Conservation (phyloP, 2,113 vertebrate species). For the Peromyscus leucopus region DNA sequence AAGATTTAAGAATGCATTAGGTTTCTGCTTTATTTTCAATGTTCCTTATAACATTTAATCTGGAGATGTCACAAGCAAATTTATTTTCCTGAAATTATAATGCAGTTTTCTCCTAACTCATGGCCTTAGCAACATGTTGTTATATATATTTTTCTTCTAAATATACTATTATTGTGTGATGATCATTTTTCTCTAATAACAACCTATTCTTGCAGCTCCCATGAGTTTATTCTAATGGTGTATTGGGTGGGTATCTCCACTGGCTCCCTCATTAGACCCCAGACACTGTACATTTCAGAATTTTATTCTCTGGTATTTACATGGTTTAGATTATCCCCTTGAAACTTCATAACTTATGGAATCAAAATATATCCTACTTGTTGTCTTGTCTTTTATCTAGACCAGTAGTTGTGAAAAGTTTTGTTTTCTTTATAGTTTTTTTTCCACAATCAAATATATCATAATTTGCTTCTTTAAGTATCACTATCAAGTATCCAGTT, state of each 20-base stretch:
- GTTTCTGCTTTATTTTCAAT: not conserved
- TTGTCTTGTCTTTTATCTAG: not conserved
- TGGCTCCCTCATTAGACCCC: not conserved
- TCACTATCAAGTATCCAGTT: not conserved
- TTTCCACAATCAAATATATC: not conserved
- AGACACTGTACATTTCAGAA: not conserved
- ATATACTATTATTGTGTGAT: not conserved
- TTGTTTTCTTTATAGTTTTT: not conserved
- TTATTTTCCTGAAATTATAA: conserved; percentile 43
- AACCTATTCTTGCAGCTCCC: not conserved
- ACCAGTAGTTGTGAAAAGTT: not conserved
- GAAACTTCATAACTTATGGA: not conserved
- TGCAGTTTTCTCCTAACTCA: not conserved
- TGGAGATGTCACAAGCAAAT: conserved; percentile 38
- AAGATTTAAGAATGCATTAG: not conserved
- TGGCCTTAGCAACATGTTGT: not conserved
- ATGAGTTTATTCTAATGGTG: not conserved
- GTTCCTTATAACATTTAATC: conserved; percentile 3
- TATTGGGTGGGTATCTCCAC: not conserved
- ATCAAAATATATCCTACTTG: not conserved
- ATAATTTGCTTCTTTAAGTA: not conserved
- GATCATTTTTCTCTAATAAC: not conserved
- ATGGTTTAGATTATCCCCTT: not conserved
- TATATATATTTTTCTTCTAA: not conserved
- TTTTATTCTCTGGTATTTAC: not conserved